Evolutionary conservation across 2,113 vertebrate genomes (phyloP), one percentile per base, ranked within the genome.

Genomic region (Cercocebus atys): DNA sequence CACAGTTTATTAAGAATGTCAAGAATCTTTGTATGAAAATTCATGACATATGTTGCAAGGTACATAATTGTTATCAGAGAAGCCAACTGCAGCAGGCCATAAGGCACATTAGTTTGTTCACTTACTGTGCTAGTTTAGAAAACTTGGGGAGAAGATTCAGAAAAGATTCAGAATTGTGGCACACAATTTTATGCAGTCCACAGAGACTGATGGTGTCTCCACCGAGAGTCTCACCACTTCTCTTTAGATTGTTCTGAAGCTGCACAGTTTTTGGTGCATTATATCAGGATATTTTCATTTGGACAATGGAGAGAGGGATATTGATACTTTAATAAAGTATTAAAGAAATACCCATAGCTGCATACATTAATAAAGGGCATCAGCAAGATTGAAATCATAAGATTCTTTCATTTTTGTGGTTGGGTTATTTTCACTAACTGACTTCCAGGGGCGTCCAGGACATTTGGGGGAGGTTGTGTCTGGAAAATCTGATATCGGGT

Each of bases 381-480:
- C 98, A 95, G 1, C 0, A 6, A 99, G 98, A 68, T 97, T 76
- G 1, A 99, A 88, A 81, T 81, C 97, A 92, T 1, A 6, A 75
- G 45, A 70, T n/a, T 72, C 18, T 1, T 43, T 50, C 35, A 23
- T 61, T 89, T 97, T 59, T 7, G 17, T 18, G 66, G 13, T 32
- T 88, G 66, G 76, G 57, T 57, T 78, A n/a, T 80, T 84, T 90
- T 27, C 35, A 88, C 57, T 55, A 81, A 93, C 68, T 96, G 92
- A 93, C 97, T 99, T 99, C 99, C 99, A 99, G 87, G 99, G 99
- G 88, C 98, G 99, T 95, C 99, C 99, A 4, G 99, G 99, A 97
- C 99, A 99, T 96, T 98, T 99, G 40, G 99, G 98, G 22, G 27
- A 80, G 32, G 45, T 38, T 93, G 96, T 86, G 89, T 97, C 98